Evolutionary conservation across 2,797 vertebrate species (phyloP).

Genomic region (Schizopygopsis pylzovi): DNA sequence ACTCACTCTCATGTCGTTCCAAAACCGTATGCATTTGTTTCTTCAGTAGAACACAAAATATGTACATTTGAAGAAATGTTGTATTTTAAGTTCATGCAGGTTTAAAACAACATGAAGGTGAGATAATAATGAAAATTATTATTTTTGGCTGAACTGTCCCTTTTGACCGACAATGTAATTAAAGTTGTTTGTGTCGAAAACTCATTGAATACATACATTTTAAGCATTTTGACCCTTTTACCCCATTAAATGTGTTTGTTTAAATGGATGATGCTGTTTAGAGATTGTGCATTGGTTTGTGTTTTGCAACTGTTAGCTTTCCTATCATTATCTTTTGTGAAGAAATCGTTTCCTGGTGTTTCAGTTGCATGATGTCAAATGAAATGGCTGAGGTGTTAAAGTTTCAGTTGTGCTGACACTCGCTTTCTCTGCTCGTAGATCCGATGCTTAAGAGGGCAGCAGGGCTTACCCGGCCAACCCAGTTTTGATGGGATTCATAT

Average conservation of each 20-base stretch:
- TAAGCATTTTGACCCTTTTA: not conserved
- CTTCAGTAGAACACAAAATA: not conserved
- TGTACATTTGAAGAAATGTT: not conserved
- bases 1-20: not conserved
- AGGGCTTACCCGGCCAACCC: slow-evolving; percentile 79
- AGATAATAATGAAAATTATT: not conserved
- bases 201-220: not conserved
- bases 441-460: slow-evolving; percentile 90
- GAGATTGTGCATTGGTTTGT: not conserved
- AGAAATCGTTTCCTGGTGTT: not conserved
- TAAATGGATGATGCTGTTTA: not conserved
- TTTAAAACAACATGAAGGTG: not conserved
- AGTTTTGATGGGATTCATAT: slow-evolving; percentile 97
- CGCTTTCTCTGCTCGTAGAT: slow-evolving; percentile 78
- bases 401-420: not conserved
- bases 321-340: not conserved
- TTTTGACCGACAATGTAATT: not conserved
- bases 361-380: slow-evolving; percentile 1
- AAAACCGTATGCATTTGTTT: not conserved
- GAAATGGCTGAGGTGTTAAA: not conserved
- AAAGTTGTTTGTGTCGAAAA: slow-evolving; percentile 9
- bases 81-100: too few relatives aligned
- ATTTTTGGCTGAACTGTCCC: not conserved
- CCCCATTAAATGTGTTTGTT: slow-evolving; percentile 26
- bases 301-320: slow-evolving; percentile 1